phyloP scores from a whole-genome alignment of 2,113 vertebrate genomes.

The Calidris pugnax region DNA sequence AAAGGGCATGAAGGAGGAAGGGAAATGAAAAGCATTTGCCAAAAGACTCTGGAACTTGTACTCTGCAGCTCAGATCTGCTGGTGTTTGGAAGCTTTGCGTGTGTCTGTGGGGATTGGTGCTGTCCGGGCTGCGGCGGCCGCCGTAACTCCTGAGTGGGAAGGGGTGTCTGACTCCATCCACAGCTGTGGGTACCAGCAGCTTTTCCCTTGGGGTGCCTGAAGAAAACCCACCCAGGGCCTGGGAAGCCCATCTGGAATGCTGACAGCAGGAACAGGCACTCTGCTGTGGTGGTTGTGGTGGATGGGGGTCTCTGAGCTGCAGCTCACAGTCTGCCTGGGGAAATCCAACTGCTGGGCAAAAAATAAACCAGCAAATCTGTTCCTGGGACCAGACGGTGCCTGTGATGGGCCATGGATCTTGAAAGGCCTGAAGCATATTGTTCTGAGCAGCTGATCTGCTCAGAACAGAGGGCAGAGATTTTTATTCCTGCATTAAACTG shows the following conservation, averaged over 20 bases:
- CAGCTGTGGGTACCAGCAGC: neutral
- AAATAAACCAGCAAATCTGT: neutral
- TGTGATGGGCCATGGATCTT: neutral
- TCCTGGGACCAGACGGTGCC: accelerated
- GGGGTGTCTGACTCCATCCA: too few species aligned
- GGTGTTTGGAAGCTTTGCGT: neutral
- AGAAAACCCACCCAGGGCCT: neutral
- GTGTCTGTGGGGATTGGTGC: neutral
- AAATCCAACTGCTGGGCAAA: neutral
- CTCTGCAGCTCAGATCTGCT: neutral
- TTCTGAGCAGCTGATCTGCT: neutral
- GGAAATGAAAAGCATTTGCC: neutral
- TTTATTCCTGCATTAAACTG: neutral
- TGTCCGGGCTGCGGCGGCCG: neutral
- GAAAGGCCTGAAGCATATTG: neutral
- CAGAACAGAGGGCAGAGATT: neutral
- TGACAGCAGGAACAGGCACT: neutral
- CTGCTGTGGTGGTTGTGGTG: neutral
- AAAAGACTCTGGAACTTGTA: neutral
- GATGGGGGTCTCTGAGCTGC: neutral
- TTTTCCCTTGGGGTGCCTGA: neutral
- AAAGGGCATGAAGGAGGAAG: neutral
- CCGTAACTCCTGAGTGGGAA: neutral
- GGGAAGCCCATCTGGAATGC: neutral
- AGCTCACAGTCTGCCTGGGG: accelerated